phyloP scores from a whole-genome alignment of 1,140 invertebrate genomes.

The Eupristina koningsbergeri region DNA sequence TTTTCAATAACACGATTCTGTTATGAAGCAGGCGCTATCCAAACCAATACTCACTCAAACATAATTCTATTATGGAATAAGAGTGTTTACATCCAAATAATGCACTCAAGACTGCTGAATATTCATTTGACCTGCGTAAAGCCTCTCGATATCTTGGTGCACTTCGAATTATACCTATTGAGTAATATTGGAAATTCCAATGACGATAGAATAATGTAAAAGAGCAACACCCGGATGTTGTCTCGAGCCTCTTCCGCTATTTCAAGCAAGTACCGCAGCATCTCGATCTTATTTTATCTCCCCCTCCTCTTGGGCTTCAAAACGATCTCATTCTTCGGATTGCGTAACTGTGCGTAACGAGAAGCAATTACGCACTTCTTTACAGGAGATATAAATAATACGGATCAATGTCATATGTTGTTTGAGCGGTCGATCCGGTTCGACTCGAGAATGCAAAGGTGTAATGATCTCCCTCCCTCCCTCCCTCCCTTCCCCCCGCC shows the following conservation, averaged over 20 bases:
- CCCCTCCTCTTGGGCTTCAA: neutral
- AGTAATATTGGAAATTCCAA: conserved; percentile 50
- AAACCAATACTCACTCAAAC: neutral
- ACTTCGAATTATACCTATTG: conserved; percentile 40
- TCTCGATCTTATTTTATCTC: neutral
- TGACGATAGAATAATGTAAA: conserved; percentile 43
- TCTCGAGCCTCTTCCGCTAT: conserved; percentile 5
- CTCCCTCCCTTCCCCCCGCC: neutral
- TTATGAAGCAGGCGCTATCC: no score
- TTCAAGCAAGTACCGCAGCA: neutral
- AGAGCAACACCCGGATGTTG: conserved; percentile 27
- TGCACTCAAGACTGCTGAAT: conserved; percentile 40
- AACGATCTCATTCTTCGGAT: conserved; percentile 45
- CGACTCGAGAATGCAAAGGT: neutral
- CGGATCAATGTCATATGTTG: conserved; percentile 47
- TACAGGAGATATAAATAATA: conserved; percentile 53
- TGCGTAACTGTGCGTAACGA: conserved; percentile 57
- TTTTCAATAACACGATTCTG: no score
- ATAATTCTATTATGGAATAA: conserved; percentile 30
- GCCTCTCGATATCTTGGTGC: neutral
- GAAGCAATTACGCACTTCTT: conserved; percentile 57
- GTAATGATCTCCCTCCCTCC: neutral
- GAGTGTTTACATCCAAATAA: conserved; percentile 39
- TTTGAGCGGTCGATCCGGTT: conserved; percentile 44
- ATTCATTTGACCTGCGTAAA: conserved; percentile 26